These are phyloP conservation scores for Psilopsiagon aurifrons DNA, from an alignment of 2,113 vertebrate genomes.

Conservation along the genomic window DNA sequence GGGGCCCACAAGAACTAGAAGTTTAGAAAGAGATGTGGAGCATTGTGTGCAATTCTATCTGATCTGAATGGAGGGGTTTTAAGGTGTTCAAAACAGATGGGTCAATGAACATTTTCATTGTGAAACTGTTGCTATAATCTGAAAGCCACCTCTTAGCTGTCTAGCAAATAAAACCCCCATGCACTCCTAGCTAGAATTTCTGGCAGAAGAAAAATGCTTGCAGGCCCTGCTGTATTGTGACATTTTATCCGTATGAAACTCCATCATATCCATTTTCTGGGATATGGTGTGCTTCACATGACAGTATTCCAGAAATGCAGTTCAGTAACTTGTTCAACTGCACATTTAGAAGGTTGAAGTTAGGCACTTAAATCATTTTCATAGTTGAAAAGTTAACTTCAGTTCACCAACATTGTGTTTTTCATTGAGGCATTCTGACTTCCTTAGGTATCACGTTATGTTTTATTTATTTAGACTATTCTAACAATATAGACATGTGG, in stretches of 20 bases:
- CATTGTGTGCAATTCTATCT: not conserved
- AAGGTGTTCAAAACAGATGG: not conserved
- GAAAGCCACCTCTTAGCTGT: not conserved
- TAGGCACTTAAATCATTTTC: not conserved
- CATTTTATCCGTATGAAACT: not conserved
- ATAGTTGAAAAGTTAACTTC: not conserved
- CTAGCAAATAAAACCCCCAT: not conserved
- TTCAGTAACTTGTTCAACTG: not conserved
- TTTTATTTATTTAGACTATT: not conserved
- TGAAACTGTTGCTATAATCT: not conserved
- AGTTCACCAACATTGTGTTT: not conserved
- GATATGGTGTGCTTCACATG: not conserved
- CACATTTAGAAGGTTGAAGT: not conserved
- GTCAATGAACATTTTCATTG: not conserved
- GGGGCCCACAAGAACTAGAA: not conserved
- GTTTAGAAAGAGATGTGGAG: not conserved
- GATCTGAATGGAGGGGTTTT: not conserved
- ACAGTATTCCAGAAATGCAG: not conserved
- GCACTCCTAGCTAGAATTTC: not conserved
- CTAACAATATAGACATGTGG: not conserved
- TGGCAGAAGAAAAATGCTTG: not conserved
- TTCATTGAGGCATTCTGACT: not conserved
- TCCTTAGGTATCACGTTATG: not conserved
- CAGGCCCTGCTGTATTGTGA: not conserved
- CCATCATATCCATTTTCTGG: not conserved